Evolutionary conservation across 2,797 vertebrate genomes (phyloP).

Genomic region (Limosa lapponica): DNA sequence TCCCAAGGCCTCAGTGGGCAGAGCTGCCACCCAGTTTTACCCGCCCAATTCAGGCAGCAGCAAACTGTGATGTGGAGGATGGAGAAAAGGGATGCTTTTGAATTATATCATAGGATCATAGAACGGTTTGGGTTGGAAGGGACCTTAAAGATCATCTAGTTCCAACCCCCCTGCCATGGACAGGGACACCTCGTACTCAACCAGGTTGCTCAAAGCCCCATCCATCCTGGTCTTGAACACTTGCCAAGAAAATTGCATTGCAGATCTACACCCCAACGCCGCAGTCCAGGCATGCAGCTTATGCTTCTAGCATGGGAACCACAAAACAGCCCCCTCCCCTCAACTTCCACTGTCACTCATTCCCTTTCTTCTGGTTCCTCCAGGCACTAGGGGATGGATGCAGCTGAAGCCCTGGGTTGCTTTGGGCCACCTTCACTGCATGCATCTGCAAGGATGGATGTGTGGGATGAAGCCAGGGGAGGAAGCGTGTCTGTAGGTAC

Average conservation of each 20-base stretch:
- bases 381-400: background rate
- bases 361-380: background rate
- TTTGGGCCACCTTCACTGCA: background rate
- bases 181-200: too few relatives aligned
- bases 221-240: too few relatives aligned
- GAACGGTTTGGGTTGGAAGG: too few relatives aligned
- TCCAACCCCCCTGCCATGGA: too few relatives aligned
- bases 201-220: too few relatives aligned
- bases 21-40: background rate
- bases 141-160: too few relatives aligned
- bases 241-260: background rate
- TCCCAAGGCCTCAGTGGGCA: background rate
- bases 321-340: background rate
- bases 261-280: background rate
- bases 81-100: background rate
- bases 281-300: background rate
- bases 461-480: background rate
- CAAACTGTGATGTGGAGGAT: background rate
- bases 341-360: background rate
- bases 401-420: background rate
- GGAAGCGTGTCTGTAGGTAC: rapidly evolving
- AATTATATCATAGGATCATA: background rate
- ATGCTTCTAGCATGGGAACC: background rate
- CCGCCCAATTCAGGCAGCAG: background rate
- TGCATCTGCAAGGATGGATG: rapidly evolving